Conservation (phyloP, 2,797 vertebrate species). For the Chrysocyon brachyurus region DNA sequence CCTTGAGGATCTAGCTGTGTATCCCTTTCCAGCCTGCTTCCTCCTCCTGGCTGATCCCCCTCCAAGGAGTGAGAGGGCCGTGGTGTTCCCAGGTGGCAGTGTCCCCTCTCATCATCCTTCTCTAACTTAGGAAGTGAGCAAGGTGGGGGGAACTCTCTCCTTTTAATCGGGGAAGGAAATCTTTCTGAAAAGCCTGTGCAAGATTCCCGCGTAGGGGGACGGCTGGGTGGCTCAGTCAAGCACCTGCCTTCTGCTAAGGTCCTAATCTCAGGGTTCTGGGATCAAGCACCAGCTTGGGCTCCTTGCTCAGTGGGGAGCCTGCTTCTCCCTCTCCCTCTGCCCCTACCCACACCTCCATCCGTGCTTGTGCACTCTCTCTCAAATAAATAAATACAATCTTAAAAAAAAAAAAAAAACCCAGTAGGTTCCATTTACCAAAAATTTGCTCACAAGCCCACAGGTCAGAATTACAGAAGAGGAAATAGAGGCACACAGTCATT, state of each 20-base stretch:
- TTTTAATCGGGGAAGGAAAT: not conserved
- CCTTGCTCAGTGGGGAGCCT: not conserved
- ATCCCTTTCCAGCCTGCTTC: accelerated
- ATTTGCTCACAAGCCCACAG: not conserved
- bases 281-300: not conserved
- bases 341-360: not conserved
- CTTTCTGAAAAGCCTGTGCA: not conserved
- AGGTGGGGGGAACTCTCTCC: accelerated
- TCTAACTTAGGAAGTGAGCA: not conserved
- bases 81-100: accelerated
- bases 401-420: not conserved
- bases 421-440: not conserved
- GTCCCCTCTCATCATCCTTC: not conserved
- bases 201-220: not conserved
- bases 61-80: not conserved
- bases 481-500: not conserved
- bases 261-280: not conserved
- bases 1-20: not conserved
- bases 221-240: not conserved
- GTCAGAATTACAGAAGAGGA: not conserved
- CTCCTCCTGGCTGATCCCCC: not conserved
- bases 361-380: not conserved
- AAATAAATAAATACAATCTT: not conserved
- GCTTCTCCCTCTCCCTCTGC: not conserved
- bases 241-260: not conserved